These are phyloP conservation scores for Macquaria australasica DNA, from an alignment of 2,113 vertebrate species.

Conservation along the genomic window DNA sequence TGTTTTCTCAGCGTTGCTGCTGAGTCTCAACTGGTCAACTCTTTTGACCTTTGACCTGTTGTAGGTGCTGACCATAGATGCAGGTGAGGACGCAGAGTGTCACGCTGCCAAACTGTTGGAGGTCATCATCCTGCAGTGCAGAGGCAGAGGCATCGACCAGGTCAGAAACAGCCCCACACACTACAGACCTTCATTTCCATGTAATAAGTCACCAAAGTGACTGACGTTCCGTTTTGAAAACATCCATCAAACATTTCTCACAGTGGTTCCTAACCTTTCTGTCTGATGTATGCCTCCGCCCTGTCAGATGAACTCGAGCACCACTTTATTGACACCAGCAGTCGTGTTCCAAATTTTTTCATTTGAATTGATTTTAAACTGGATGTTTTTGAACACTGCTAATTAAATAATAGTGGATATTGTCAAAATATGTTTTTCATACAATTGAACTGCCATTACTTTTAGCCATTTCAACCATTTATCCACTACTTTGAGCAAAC, in stretches of 20 bases:
- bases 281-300: too few species aligned
- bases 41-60: conserved; percentile 17
- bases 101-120: conserved; percentile 97
- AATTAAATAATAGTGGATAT: too few species aligned
- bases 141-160: conserved; percentile 96
- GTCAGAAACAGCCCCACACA: conserved; percentile 75
- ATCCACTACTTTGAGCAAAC: too few species aligned
- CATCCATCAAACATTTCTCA: not conserved
- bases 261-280: not conserved
- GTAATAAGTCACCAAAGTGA: not conserved
- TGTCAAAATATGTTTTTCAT: too few species aligned
- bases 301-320: too few species aligned
- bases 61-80: conserved; percentile 92
- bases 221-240: not conserved
- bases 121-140: conserved; percentile 96
- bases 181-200: not conserved
- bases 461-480: too few species aligned
- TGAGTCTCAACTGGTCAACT: not conserved
- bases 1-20: not conserved
- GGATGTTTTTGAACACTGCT: too few species aligned
- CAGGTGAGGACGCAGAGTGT: conserved; percentile 95
- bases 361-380: too few species aligned
- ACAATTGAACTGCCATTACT: too few species aligned
- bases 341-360: too few species aligned
- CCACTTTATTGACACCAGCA: too few species aligned